A percentile compares a stretch with the other conserved stretches of the same genome.
Evolutionary conservation across 2,797 vertebrate genomes (phyloP).

Genomic region (Oryzias sinensis): DNA sequence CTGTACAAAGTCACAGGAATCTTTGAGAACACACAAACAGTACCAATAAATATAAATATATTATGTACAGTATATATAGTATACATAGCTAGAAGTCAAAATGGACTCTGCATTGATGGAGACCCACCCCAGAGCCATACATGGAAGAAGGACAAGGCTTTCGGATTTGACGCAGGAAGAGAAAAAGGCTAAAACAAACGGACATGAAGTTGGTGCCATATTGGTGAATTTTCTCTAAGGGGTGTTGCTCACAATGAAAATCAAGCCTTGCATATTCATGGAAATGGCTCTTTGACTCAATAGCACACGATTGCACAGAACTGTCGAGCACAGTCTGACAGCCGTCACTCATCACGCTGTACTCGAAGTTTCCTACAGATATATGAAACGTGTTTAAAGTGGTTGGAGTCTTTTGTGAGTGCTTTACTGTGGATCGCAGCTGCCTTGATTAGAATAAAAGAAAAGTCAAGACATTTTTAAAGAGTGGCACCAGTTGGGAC

Average conservation of each 20-base stretch:
- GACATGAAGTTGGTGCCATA: constrained; percentile 51
- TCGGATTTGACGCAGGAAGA: constrained; percentile 31
- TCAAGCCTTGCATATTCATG: constrained; percentile 33
- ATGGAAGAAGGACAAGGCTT: constrained; percentile 37
- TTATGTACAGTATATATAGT: constrained; percentile 62
- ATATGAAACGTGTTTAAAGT: constrained; percentile 47
- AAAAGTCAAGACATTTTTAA: constrained; percentile 61
- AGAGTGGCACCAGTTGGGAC: constrained; percentile 40
- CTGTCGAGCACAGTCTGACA: constrained; percentile 24
- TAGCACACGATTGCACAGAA: constrained; percentile 29
- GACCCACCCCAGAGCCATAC: constrained; percentile 50
- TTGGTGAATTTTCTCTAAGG: constrained; percentile 24
- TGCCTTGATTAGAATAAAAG: constrained; percentile 49
- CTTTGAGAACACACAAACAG: constrained; percentile 12
- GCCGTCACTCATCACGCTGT: constrained; percentile 35
- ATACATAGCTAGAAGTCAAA: constrained; percentile 59
- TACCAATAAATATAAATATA: constrained; percentile 48
- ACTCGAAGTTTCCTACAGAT: constrained; percentile 51
- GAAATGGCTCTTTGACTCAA: constrained; percentile 26
- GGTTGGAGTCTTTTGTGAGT: constrained; percentile 53
- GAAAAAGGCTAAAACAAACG: constrained; percentile 36
- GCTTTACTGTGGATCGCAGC: constrained; percentile 57
- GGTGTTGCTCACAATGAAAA: constrained; percentile 29
- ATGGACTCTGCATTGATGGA: constrained; percentile 34
- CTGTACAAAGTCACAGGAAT: constrained; percentile 69